phyloP scores from a whole-genome alignment of 1,140 invertebrate genomes.

The Vanessa atalanta region DNA sequence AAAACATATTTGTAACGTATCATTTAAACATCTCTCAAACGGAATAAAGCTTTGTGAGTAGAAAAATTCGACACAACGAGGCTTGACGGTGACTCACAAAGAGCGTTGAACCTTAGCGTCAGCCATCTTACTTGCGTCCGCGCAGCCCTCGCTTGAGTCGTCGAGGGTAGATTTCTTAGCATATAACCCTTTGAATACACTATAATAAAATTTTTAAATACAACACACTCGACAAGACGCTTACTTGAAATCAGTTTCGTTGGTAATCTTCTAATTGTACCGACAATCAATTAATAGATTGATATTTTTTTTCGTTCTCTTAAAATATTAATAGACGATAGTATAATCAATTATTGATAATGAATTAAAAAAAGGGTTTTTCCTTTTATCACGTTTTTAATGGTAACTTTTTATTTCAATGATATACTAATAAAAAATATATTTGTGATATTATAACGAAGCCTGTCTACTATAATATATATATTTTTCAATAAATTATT shows the following conservation, averaged over 20 bases:
- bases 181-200: constrained; percentile 9
- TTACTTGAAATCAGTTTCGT: not conserved
- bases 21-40: not conserved
- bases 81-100: constrained; percentile 57
- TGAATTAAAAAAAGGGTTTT: no score
- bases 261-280: not conserved
- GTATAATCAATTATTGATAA: no score
- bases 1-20: not conserved
- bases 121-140: constrained; percentile 62
- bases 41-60: constrained; percentile 15
- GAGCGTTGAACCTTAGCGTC: constrained; percentile 59
- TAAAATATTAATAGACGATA: no score
- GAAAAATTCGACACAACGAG: constrained; percentile 55
- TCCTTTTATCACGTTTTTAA: no score
- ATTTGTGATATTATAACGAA: no score
- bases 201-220: not conserved
- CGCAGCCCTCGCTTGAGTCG: constrained; percentile 48
- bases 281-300: no score
- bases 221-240: not conserved
- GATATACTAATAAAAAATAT: no score
- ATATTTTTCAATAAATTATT: no score
- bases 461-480: no score
- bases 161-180: constrained; percentile 29
- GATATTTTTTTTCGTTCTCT: no score
- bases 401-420: no score